Conservation (phyloP, 2,888 invertebrate species). For the Himalopsyche japonica region DNA sequence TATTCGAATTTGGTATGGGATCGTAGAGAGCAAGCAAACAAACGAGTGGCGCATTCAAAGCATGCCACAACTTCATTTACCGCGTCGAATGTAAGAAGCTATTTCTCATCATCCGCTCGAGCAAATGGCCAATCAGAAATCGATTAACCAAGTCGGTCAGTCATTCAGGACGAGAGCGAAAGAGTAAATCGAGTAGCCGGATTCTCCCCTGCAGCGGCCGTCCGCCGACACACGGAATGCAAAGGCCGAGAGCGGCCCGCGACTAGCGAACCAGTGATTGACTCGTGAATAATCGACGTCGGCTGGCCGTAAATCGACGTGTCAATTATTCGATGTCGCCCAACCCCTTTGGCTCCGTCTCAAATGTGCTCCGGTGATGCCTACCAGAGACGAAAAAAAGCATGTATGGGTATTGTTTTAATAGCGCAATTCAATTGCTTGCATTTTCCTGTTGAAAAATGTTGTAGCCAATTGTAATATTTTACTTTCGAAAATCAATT, state of each 20-base stretch:
- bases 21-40: background rate
- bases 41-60: background rate
- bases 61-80: background rate
- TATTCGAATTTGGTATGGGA: too few relatives aligned
- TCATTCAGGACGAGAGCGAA: background rate
- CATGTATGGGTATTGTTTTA: background rate
- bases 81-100: background rate
- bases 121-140: background rate
- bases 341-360: slow-evolving; percentile 16
- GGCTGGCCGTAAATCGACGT: slow-evolving; percentile 18
- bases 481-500: too few relatives aligned
- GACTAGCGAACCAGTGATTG: slow-evolving; percentile 27
- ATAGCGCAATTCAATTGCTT: too few relatives aligned
- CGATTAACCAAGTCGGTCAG: background rate
- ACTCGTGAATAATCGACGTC: slow-evolving; percentile 31
- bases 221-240: background rate
- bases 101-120: background rate
- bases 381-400: background rate
- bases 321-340: slow-evolving; percentile 20
- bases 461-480: too few relatives aligned
- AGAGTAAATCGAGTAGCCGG: background rate
- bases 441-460: too few relatives aligned
- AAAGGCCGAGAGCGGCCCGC: background rate
- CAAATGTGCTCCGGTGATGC: slow-evolving; percentile 3
- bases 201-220: background rate